These are phyloP conservation scores for Setipinna tenuifilis DNA, from an alignment of 2,797 vertebrate species.

Conservation along the genomic window DNA sequence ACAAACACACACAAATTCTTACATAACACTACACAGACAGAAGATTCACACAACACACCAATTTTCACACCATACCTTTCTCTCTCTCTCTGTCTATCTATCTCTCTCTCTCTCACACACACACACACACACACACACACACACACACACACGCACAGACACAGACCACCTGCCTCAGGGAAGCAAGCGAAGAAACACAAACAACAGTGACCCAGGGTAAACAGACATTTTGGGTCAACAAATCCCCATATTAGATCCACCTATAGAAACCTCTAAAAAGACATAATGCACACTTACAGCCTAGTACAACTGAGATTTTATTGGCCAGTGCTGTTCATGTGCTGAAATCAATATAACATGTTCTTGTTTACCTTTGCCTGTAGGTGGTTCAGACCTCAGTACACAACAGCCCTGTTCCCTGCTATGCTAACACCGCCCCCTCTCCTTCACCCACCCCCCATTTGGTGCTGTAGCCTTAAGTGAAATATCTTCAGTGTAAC, in stretches of 20 bases:
- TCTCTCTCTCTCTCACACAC: constrained; percentile 44
- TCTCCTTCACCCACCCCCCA: background rate
- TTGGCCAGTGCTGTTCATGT: background rate
- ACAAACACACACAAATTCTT: constrained; percentile 27
- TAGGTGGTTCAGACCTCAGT: background rate
- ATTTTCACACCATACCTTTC: constrained; percentile 9
- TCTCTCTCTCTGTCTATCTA: too few species aligned
- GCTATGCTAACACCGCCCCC: background rate
- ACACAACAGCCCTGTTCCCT: background rate
- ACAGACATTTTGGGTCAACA: constrained; percentile 19
- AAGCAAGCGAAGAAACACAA: background rate
- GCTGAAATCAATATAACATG: background rate
- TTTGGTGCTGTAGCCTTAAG: background rate
- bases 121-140: constrained; percentile 34
- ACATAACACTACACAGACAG: constrained; percentile 7
- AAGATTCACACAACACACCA: background rate
- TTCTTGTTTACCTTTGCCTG: background rate
- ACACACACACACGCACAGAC: constrained; percentile 42
- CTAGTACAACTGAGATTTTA: background rate
- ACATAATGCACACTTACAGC: background rate
- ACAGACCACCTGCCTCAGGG: constrained; percentile 25
- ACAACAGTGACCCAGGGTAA: constrained; percentile 11
- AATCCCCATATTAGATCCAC: background rate
- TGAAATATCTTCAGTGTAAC: background rate
- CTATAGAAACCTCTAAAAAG: background rate